These are phyloP conservation scores for Cygnus olor DNA, from an alignment of 2,797 vertebrate genomes.

Conservation along the genomic window DNA sequence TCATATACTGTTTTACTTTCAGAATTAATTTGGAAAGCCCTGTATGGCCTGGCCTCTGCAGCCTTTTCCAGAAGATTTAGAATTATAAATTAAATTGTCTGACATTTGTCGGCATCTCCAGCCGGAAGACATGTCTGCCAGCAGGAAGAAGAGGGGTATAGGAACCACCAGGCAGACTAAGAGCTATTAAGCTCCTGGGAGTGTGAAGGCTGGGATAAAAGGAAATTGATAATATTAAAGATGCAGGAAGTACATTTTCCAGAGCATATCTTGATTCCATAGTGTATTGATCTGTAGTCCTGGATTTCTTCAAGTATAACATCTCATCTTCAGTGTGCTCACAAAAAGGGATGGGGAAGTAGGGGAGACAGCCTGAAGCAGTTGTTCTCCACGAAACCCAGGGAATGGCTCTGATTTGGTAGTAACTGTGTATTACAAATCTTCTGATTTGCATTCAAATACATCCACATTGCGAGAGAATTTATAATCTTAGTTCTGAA, in stretches of 20 bases:
- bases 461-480: background rate
- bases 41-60: background rate
- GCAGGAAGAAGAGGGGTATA: slow-evolving; percentile 60
- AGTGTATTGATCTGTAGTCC: slow-evolving; percentile 57
- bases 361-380: background rate
- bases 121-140: slow-evolving; percentile 75
- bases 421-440: background rate
- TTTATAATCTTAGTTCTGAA: background rate
- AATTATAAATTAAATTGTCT: slow-evolving; percentile 55
- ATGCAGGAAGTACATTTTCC: slow-evolving; percentile 76
- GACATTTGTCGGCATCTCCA: background rate
- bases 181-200: slow-evolving; percentile 70
- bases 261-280: slow-evolving; percentile 69
- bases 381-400: background rate
- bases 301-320: slow-evolving; percentile 71
- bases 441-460: background rate
- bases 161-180: slow-evolving; percentile 67
- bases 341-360: background rate
- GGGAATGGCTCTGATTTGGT: background rate
- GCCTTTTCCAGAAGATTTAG: slow-evolving; percentile 30
- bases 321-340: background rate
- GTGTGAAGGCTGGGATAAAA: slow-evolving; percentile 73
- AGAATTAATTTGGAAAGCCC: slow-evolving; percentile 17
- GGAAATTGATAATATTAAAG: slow-evolving; percentile 67
- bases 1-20: background rate